Conservation (phyloP, 2,888 invertebrate genomes). For the Amphipoea lucens region DNA sequence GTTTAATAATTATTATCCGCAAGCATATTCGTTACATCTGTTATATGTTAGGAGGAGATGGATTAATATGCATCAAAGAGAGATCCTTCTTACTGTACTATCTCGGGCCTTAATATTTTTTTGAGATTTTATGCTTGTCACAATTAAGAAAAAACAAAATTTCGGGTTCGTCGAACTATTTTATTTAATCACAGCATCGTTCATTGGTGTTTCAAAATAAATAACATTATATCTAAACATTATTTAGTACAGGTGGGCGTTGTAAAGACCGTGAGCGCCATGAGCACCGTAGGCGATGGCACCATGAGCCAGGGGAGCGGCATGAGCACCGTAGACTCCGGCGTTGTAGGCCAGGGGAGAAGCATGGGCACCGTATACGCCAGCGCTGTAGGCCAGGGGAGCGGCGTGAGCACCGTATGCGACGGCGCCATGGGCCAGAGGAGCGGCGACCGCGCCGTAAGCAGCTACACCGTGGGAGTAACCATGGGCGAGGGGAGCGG, state of each 20-base stretch:
- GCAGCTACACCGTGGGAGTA: conserved; percentile 39
- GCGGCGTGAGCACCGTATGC: conserved; percentile 35
- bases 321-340: conserved; percentile 47
- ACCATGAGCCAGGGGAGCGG: conserved; percentile 61
- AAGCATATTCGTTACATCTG: not conserved
- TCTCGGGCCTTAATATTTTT: not conserved
- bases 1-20: not conserved
- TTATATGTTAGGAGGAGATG: not conserved
- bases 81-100: not conserved
- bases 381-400: conserved; percentile 36
- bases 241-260: conserved; percentile 69
- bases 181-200: conserved; percentile 73
- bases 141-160: not conserved
- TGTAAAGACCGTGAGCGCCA: conserved; percentile 59
- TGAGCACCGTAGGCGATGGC: conserved; percentile 58
- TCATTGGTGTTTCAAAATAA: conserved; percentile 69
- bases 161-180: conserved; percentile 51
- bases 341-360: conserved; percentile 51
- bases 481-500: conserved; percentile 64
- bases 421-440: conserved; percentile 26
- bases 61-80: not conserved
- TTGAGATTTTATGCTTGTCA: not conserved
- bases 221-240: conserved; percentile 60
- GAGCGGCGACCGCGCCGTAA: conserved; percentile 62
- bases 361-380: conserved; percentile 31